Evolutionary conservation across 2,113 vertebrate genomes (phyloP).

Genomic region (Centrocercus urophasianus): DNA sequence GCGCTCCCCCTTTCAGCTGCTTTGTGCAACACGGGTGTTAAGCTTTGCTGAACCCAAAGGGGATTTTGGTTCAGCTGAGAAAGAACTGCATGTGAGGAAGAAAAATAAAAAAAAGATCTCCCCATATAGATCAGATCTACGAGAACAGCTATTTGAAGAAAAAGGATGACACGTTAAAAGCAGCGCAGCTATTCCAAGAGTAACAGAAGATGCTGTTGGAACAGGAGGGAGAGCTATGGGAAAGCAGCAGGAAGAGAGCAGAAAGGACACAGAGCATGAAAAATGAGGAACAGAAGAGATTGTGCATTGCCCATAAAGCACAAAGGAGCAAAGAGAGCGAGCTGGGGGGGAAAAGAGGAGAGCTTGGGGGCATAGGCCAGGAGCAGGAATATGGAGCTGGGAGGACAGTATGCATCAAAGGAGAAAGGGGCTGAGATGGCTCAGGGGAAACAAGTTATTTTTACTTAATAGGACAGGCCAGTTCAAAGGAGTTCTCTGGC

Average conservation of each 20-base stretch:
- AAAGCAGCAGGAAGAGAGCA: background rate
- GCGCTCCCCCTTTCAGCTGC: background rate
- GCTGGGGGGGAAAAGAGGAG: background rate
- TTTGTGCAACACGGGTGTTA: too few species aligned
- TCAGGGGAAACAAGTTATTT: conserved; percentile 40
- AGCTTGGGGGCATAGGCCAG: background rate
- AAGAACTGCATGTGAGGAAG: background rate
- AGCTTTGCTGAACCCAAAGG: background rate
- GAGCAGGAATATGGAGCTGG: background rate
- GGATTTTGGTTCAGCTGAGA: background rate
- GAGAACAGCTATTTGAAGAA: background rate
- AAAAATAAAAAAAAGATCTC: background rate
- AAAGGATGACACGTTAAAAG: background rate
- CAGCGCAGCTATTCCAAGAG: background rate
- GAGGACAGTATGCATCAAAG: background rate
- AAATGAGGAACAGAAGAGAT: background rate
- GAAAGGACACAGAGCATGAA: background rate
- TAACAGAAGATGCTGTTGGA: accelerated
- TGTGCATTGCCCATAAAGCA: background rate
- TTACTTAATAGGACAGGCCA: conserved; percentile 48
- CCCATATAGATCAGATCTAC: background rate
- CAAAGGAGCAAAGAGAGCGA: background rate
- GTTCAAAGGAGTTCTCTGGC: background rate
- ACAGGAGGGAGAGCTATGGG: background rate
- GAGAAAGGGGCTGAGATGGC: background rate